Evolutionary conservation across 2,797 vertebrate species (phyloP).

Genomic region (Ctenosaura bakeri): DNA sequence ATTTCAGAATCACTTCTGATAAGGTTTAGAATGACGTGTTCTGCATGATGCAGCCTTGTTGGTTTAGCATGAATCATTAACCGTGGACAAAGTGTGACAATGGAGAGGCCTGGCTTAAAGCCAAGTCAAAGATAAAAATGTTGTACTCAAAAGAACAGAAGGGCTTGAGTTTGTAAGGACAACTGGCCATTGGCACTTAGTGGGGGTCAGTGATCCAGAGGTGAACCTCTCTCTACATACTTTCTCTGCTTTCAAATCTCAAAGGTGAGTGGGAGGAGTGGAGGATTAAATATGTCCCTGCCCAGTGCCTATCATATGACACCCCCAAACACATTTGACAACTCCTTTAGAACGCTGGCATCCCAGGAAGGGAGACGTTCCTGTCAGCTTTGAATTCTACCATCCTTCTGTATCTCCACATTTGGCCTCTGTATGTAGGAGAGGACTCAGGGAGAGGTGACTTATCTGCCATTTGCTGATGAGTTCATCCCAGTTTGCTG

Average conservation of each 20-base stretch:
- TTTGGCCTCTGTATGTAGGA: conserved; percentile 6
- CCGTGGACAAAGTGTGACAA: conserved; percentile 28
- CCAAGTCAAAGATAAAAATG: conserved; percentile 42
- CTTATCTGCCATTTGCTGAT: conserved; percentile 17
- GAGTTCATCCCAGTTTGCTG: conserved; percentile 14
- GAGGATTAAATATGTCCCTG: neutral
- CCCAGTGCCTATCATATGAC: neutral
- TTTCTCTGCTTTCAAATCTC: neutral
- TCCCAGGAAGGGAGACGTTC: neutral
- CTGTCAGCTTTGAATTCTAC: neutral
- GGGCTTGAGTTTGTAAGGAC: neutral
- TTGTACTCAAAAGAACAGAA: conserved; percentile 12
- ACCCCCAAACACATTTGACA: neutral
- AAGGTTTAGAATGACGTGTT: conserved; percentile 52
- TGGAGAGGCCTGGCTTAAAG: neutral
- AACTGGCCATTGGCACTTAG: neutral
- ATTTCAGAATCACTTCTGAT: conserved; percentile 48
- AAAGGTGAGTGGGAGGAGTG: neutral
- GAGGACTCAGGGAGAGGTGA: neutral
- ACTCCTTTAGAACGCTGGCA: too few relatives aligned
- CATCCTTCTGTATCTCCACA: conserved; percentile 37
- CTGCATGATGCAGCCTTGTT: conserved; percentile 42
- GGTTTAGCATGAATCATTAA: conserved; percentile 60
- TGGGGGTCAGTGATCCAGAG: neutral
- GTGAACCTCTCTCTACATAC: neutral